Evolutionary conservation across 2,797 vertebrate species (phyloP), one percentile per base, ranked within the genome.

Genomic region (Toxotes lorentzi): DNA sequence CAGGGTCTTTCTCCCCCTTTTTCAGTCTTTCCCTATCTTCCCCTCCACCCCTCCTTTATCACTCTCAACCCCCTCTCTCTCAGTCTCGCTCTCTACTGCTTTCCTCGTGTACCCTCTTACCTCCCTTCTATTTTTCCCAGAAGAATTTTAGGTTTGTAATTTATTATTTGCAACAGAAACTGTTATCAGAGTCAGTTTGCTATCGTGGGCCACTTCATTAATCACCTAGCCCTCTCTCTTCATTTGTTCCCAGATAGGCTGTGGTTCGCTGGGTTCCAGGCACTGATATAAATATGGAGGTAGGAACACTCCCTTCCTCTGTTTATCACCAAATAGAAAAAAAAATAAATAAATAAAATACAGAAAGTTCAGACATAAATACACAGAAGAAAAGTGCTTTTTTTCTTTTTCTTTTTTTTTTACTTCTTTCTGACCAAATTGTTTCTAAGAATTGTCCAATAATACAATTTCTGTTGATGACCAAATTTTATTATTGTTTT

Each of bases 101-200:
- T 85, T 87, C 70, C 66, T 86, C 65, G 69, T 88, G 81, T 83
- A 87, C 70, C 82, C 83, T 81, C 69, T 82, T 89, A 87, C 87
- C 85, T 72, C 81, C 73, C 63, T 63, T 73, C 66, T 82, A 75
- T 89, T 84, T 90, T 88, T 82, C 71, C 83, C 35, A 77, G 76
- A 90, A 78, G 90, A 92, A 93, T 88, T 93, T 94, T 92, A 88
- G 89, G 88, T 93, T 90, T 90, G 90, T 93, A 94, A 95, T 96
- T 95, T 95, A 95, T 95, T 95, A 94, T 96, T 95, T 95, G 92
- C 90, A 91, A 94, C 92, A 91, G 89, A 95, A 93, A 93, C 91
- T 84, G 93, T 95, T 96, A 95, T 95, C 94, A 65, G 89, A 92
- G 91, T 86, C 89, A 94, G 92, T 95, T 95, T 93, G 88, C 94